Evolutionary conservation across 1,140 invertebrate genomes (phyloP).

Genomic region (Drosophila lowei): DNA sequence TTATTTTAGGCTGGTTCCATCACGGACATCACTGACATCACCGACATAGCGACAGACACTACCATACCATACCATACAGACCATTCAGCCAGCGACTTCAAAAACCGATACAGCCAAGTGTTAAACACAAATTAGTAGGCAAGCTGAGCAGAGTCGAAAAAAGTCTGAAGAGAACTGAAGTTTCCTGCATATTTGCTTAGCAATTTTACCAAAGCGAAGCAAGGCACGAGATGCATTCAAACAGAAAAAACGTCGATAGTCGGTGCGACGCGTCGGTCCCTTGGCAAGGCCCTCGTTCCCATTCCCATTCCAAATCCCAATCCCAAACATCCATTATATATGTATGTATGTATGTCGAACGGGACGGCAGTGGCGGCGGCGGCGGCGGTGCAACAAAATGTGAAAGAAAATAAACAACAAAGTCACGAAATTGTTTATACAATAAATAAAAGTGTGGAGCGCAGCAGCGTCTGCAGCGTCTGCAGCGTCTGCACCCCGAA

Average conservation of each 20-base stretch:
- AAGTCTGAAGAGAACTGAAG: constrained; percentile 38
- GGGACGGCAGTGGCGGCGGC: background rate
- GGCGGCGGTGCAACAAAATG: constrained; percentile 63
- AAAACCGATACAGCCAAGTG: constrained; percentile 59
- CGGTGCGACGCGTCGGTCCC: background rate
- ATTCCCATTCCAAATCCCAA: background rate
- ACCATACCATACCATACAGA: too few relatives aligned
- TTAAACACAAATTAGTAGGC: constrained; percentile 66
- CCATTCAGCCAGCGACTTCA: constrained; percentile 24
- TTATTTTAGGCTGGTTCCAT: constrained; percentile 63
- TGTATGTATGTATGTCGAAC: constrained; percentile 72
- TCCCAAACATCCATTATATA: constrained; percentile 65
- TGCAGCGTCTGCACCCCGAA: constrained; percentile 47
- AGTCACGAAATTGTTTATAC: constrained; percentile 79
- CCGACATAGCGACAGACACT: constrained; percentile 3
- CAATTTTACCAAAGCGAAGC: constrained; percentile 53
- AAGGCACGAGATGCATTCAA: constrained; percentile 17
- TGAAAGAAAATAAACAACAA: constrained; percentile 73
- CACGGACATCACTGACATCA: constrained; percentile 10
- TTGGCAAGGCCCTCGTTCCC: background rate
- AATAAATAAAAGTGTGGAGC: constrained; percentile 71
- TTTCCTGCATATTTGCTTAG: constrained; percentile 63
- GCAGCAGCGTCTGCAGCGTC: background rate
- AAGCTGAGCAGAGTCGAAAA: constrained; percentile 22
- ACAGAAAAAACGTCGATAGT: background rate